These are phyloP conservation scores for Grallaria varia DNA, from an alignment of 2,113 vertebrate species.

Conservation along the genomic window DNA sequence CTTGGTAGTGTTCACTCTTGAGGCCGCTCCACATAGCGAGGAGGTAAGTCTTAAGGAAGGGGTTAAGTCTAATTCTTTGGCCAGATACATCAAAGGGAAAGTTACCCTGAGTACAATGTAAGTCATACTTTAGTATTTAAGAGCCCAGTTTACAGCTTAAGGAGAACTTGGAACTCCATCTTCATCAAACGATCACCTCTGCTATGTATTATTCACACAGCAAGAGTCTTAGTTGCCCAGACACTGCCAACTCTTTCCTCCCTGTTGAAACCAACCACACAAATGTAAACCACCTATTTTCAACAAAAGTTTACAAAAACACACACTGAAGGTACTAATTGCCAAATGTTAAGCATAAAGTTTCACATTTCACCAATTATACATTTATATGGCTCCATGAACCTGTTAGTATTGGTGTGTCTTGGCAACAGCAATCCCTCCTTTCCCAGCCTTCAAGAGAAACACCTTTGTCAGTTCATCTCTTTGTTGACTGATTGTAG, in stretches of 20 bases:
- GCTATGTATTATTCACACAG: not conserved
- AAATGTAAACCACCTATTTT: not conserved
- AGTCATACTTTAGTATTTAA: not conserved
- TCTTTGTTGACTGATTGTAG: not conserved
- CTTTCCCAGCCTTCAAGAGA: not conserved
- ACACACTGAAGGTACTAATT: not conserved
- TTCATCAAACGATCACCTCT: not conserved
- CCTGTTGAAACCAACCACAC: not conserved
- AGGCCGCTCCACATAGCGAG: not conserved
- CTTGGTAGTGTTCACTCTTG: not conserved
- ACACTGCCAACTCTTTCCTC: not conserved
- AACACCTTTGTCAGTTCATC: not conserved
- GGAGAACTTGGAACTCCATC: not conserved
- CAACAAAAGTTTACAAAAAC: not conserved
- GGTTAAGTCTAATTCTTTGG: not conserved
- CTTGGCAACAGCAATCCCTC: not conserved
- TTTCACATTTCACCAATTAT: not conserved
- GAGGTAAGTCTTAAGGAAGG: not conserved
- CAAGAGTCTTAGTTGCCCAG: not conserved
- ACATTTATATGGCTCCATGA: not conserved
- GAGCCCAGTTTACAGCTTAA: not conserved
- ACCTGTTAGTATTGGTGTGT: not conserved
- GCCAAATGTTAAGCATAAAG: not conserved
- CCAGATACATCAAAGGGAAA: not conserved
- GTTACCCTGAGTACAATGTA: not conserved